Evolutionary conservation across 2,797 vertebrate species (phyloP), one percentile per base, ranked within the genome.

Genomic region (Anniella stebbinsi): DNA sequence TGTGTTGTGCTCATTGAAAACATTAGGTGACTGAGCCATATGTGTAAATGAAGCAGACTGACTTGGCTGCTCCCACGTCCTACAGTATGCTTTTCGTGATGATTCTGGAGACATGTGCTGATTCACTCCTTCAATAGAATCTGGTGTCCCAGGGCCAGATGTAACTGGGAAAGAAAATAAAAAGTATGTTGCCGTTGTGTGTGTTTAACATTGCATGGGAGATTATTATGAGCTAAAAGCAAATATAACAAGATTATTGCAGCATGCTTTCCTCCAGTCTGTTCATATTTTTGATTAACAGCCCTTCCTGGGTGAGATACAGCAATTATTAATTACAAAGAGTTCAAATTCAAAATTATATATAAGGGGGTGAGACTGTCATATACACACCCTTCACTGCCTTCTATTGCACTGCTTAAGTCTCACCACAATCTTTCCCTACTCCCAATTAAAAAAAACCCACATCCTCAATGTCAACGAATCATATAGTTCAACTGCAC

Each of bases 91-190:
- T 94, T 99, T 99, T 23, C 98, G 97, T 48, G 98, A 98, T 17
- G 99, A 99, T 95, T 99, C 99, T 0, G 99, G 99, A 91, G 99
- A 99, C 92, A 99, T 97, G 84, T 99, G 99, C 90, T 99, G 99
- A 93, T 97, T 98, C 33, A 98, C 94, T 66, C 98, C 98, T 95
- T 99, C 99, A 3, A 98, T 97, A 0, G 99, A 99, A 96, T 99
- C 99, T 0, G 99, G 99, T 54, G 99, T 99, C 84, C 98, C 98
- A 21, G 99, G 99, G 83, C 98, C 99, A 0, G 99, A 99, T 76
- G 98, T 98, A 99, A 94, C 89, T 91, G 82, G 84, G 81, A 93
- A 88, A 86, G 38, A 73, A 72, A 17, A 33, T 25, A 3, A 66
- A 75, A 54, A 66, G 1, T 69, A 38, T 36, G 11, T 54, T 67